phyloP scores from a whole-genome alignment of 2,113 vertebrate species.

The Alethe diademata region DNA sequence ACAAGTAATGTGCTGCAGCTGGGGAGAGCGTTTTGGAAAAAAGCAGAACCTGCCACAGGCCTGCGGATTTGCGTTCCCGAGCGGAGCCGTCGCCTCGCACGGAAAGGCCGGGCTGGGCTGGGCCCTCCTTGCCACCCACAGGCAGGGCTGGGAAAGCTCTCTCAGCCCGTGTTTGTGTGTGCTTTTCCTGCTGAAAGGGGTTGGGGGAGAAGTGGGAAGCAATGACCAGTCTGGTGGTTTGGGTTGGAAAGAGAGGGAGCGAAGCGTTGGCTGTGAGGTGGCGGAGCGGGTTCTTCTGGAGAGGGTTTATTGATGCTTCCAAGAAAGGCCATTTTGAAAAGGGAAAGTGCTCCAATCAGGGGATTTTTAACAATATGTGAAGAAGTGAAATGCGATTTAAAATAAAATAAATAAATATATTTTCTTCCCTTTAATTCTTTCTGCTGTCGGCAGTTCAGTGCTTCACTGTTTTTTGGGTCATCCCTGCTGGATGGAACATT shows the following conservation, averaged over 20 bases:
- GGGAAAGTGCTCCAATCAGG: not conserved
- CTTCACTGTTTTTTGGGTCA: rapidly evolving
- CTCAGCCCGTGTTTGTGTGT: not conserved
- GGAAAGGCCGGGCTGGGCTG: conserved; percentile 6
- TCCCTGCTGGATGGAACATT: not conserved
- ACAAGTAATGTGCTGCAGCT: conserved; percentile 76
- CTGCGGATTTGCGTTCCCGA: conserved; percentile 41
- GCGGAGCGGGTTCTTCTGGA: not conserved
- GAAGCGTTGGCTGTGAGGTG: not conserved
- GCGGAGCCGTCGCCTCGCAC: conserved; percentile 36
- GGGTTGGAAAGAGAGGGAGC: not conserved
- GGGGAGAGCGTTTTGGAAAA: conserved; percentile 66
- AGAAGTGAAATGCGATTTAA: not conserved
- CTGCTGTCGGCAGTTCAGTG: not conserved
- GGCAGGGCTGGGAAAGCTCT: not conserved
- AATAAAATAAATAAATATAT: not conserved
- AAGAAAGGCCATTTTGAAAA: not conserved
- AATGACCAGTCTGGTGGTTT: not conserved
- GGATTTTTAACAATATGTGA: rapidly evolving
- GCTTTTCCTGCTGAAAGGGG: conserved; percentile 22
- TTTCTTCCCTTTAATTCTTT: not conserved
- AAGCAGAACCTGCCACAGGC: conserved; percentile 64
- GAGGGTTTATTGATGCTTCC: not conserved
- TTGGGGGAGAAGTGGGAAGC: conserved; percentile 31
- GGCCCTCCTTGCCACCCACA: conserved; percentile 35